Evolutionary conservation across 1,140 invertebrate genomes (phyloP), one percentile per base, ranked within the genome.

Genomic region (Atopsyche davidsoni): DNA sequence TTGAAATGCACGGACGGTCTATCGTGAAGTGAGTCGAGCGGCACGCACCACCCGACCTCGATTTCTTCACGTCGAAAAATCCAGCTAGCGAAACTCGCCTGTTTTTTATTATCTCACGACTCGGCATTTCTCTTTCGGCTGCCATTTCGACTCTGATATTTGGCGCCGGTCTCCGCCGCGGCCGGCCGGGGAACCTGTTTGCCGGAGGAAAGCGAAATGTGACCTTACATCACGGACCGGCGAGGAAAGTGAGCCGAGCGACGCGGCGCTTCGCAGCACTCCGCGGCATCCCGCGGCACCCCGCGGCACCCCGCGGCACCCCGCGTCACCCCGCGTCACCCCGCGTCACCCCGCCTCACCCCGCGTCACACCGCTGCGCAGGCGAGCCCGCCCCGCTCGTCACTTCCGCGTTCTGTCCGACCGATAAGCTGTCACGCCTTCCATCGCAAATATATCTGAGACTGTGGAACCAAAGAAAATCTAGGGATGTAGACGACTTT

Each of bases 151-250:
- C 32, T 16, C 32, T 34, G 32, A 34, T 16, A 16, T 34, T 46
- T 18, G 17, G 22, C 23, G 13, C n/a, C 13, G 22, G 17, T n/a
- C 35, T 7, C 4, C n/a, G 18, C 21, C 10, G 11, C 31, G 18
- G 10, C 24, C 17, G 34, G 18, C 24, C 24, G 21, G 16, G 22
- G 34, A 56, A 56, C 54, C 49, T 32, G 54, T 56, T 52, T 52
- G 34, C 10, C 35, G 39, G 28, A 56, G 54, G 54, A 56, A 56
- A 56, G 54, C 54, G 54, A 56, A 56, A 56, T 56, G 49, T 52
- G 54, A 56, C 54, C 54, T 56, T 55, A 55, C 49, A 36, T 41
- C 39, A 52, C 40, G 34, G 38, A 38, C 35, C n/a, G 35, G 45
- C 23, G 40, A 48, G 54, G 49, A 52, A 52, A 48, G 54, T 51